A percentile compares a stretch with the other conserved stretches of the same genome.
These are phyloP conservation scores for Python bivittatus DNA, from an alignment of 2,113 vertebrate species.

Conservation along the genomic window DNA sequence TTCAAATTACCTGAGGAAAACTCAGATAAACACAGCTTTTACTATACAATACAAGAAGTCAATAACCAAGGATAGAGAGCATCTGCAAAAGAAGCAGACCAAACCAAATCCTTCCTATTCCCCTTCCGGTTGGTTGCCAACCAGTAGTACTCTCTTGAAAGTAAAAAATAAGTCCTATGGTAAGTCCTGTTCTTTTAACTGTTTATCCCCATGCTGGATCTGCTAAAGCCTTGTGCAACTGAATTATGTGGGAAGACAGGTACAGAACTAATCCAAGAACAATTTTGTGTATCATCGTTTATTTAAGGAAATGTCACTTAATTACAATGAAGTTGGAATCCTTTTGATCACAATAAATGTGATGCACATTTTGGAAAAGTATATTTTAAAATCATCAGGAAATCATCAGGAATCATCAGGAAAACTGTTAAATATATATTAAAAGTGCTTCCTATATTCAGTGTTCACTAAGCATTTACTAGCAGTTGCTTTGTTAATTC, in stretches of 20 bases:
- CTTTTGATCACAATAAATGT: background rate
- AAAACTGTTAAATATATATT: background rate
- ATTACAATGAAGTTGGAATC: background rate
- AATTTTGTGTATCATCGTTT: background rate
- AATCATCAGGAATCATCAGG: background rate
- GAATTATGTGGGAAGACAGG: background rate
- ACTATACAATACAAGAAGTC: rapidly evolving
- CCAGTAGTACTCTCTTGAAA: background rate
- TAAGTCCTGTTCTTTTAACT: constrained; percentile 36
- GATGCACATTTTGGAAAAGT: background rate
- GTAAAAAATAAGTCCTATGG: constrained; percentile 32
- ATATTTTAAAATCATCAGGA: background rate
- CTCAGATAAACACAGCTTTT: background rate
- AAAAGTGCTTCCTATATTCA: background rate
- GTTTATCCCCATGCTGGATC: background rate
- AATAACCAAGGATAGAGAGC: background rate
- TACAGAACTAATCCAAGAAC: background rate
- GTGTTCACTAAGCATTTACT: background rate
- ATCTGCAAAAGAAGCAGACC: rapidly evolving
- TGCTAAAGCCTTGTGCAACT: background rate
- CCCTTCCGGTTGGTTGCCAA: constrained; percentile 11
- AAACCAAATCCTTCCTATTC: background rate
- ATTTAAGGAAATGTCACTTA: background rate
- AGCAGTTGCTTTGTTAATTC: background rate
- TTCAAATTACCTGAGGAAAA: background rate